A percentile compares a stretch with the other conserved stretches of the same genome.
Evolutionary conservation across 2,888 invertebrate genomes (phyloP).

Genomic region (Dendrolimus houi): DNA sequence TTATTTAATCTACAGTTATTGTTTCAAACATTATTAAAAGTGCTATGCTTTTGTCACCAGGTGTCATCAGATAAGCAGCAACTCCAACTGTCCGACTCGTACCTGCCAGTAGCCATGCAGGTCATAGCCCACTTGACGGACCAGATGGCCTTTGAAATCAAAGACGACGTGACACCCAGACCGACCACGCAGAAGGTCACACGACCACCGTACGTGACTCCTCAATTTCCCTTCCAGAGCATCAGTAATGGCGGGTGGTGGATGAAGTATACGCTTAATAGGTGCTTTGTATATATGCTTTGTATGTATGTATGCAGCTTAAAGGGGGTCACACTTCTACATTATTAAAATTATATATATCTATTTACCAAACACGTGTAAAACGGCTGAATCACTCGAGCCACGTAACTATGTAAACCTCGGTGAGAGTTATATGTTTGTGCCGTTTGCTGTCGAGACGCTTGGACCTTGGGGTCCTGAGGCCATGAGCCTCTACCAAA

Average conservation of each 20-base stretch:
- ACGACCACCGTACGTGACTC: slow-evolving; percentile 21
- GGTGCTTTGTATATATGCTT: slow-evolving; percentile 29
- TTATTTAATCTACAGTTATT: too few species aligned
- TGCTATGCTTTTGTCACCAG: slow-evolving; percentile 22
- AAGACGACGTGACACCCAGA: slow-evolving; percentile 46
- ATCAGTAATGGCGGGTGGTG: slow-evolving; percentile 29
- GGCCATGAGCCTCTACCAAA: too few species aligned
- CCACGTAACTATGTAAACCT: too few species aligned
- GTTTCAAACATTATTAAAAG: too few species aligned
- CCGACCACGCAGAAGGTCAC: slow-evolving; percentile 21
- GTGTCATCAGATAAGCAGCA: slow-evolving; percentile 55
- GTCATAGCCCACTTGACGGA: slow-evolving; percentile 78
- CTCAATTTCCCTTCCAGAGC: background rate
- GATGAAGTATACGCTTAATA: slow-evolving; percentile 34
- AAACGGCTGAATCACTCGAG: too few species aligned
- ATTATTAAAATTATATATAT: too few species aligned
- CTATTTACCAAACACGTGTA: too few species aligned
- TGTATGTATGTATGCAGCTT: slow-evolving; percentile 13
- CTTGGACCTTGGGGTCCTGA: too few species aligned
- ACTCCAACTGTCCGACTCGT: slow-evolving; percentile 76
- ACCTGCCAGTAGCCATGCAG: slow-evolving; percentile 82
- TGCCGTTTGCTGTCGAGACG: too few species aligned
- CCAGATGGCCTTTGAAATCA: slow-evolving; percentile 75
- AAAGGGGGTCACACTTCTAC: too few species aligned
- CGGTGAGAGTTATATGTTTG: too few species aligned